Conservation (phyloP, 2,113 vertebrate genomes). For the Terrapene triunguis region DNA sequence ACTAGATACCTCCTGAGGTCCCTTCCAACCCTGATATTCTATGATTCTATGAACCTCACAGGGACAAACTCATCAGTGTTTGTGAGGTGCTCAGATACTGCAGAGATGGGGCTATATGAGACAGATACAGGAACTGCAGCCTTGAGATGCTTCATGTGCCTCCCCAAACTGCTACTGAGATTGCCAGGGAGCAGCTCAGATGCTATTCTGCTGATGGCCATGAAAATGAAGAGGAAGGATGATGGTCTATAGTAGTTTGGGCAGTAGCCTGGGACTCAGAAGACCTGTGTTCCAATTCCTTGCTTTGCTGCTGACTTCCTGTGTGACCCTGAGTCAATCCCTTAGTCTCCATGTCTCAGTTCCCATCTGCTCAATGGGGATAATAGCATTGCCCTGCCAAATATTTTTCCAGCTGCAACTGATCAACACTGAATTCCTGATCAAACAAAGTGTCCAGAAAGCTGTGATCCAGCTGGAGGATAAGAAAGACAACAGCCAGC, state of each 20-base stretch:
- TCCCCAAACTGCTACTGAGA: background rate
- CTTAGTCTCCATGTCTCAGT: no score
- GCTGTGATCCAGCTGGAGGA: constrained; percentile 56
- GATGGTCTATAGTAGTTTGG: background rate
- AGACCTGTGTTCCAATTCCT: background rate
- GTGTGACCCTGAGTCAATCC: background rate
- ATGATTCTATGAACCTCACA: no score
- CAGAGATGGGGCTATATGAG: background rate
- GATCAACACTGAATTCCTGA: background rate
- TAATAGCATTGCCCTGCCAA: background rate
- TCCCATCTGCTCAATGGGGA: background rate
- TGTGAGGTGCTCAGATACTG: background rate
- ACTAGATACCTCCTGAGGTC: no score
- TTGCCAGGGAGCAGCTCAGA: background rate
- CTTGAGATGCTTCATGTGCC: background rate
- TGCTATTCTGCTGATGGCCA: background rate
- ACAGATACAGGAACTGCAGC: background rate
- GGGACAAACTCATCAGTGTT: background rate
- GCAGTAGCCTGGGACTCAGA: background rate
- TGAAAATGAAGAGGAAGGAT: background rate
- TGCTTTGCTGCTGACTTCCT: background rate
- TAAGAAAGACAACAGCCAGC: constrained; percentile 44
- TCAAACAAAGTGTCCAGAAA: constrained; percentile 61
- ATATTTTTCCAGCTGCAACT: constrained; percentile 5
- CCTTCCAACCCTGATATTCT: no score